These are phyloP conservation scores for Mercenaria mercenaria DNA, from an alignment of 1,140 invertebrate species.

Conservation along the genomic window DNA sequence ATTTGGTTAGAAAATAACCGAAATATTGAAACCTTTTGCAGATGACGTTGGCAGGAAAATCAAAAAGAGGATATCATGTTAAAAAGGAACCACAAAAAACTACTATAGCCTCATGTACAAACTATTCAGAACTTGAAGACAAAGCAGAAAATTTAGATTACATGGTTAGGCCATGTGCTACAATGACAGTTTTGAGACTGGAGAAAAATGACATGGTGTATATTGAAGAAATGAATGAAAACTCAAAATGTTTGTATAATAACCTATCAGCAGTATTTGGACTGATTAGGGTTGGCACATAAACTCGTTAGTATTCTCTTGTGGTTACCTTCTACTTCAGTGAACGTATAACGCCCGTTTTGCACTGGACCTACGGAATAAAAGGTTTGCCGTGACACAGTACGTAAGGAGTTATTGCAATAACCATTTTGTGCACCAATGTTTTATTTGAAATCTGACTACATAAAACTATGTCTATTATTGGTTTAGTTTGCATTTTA, in stretches of 20 bases:
- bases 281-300: neutral
- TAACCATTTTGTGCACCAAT: too few relatives aligned
- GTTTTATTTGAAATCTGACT: too few relatives aligned
- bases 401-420: too few relatives aligned
- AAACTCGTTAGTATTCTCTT: too few relatives aligned
- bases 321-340: too few relatives aligned
- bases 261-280: neutral
- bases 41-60: slow-evolving; percentile 7
- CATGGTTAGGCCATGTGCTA: neutral
- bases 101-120: neutral
- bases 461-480: too few relatives aligned
- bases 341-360: too few relatives aligned
- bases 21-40: neutral
- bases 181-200: neutral
- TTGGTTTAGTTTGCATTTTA: too few relatives aligned
- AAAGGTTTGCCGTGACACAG: too few relatives aligned
- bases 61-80: slow-evolving; percentile 20
- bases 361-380: too few relatives aligned
- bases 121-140: neutral
- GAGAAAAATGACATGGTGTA: neutral
- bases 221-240: neutral
- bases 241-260: neutral
- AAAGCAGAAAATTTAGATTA: neutral
- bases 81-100: neutral
- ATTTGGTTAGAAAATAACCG: neutral